phyloP scores from a whole-genome alignment of 2,113 vertebrate genomes.

The Chlorodrepanis virens region DNA sequence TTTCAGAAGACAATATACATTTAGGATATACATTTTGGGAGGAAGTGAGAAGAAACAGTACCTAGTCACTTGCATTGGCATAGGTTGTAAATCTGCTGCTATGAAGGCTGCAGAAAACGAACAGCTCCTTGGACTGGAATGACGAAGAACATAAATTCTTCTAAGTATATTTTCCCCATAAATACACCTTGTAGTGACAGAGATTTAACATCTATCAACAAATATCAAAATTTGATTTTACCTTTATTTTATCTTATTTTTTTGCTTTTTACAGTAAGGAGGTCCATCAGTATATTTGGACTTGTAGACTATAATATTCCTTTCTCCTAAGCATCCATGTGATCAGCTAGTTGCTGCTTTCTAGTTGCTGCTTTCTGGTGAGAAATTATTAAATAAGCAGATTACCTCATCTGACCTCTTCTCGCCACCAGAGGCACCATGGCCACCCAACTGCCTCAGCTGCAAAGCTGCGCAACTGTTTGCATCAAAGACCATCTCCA shows the following conservation, averaged over 20 bases:
- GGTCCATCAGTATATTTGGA: background rate
- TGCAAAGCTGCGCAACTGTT: background rate
- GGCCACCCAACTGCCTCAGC: background rate
- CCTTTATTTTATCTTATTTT: background rate
- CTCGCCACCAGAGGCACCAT: background rate
- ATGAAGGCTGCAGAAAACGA: background rate
- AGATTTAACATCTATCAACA: background rate
- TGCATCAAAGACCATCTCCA: background rate
- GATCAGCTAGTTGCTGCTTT: background rate
- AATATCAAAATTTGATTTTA: background rate
- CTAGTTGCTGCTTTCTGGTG: background rate
- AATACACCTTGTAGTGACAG: background rate
- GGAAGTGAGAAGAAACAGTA: background rate
- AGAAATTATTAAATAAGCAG: background rate
- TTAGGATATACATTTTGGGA: background rate
- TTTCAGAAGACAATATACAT: background rate
- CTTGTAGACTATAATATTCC: background rate
- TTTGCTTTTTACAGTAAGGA: background rate
- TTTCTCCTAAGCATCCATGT: background rate
- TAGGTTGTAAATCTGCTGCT: background rate
- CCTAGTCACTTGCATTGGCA: background rate
- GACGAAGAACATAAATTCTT: background rate
- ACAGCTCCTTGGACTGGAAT: background rate
- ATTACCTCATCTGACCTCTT: background rate
- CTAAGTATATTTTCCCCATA: background rate